Percentiles rank a stretch among this genome's conserved stretches.
Conservation (phyloP, 2,113 vertebrate genomes). For the Syngnathus typhle region DNA sequence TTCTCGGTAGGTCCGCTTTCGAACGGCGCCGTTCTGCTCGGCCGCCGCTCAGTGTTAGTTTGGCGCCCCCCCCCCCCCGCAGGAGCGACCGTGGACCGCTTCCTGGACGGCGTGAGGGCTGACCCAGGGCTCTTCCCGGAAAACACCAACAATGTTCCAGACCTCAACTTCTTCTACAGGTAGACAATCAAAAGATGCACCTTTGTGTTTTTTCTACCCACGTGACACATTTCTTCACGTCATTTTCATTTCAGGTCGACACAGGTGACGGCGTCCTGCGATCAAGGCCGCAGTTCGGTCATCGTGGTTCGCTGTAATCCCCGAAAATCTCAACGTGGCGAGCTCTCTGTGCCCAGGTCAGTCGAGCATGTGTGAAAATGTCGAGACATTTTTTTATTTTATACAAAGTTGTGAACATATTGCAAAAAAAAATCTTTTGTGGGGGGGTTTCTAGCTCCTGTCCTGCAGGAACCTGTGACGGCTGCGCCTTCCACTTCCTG, state of each 20-base stretch:
- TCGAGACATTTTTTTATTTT: too few relatives aligned
- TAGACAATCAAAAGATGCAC: constrained; percentile 42
- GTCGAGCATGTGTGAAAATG: too few relatives aligned
- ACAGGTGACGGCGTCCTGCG: constrained; percentile 80
- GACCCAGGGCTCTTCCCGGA: constrained; percentile 77
- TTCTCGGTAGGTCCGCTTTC: constrained; percentile 73
- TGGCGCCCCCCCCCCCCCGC: constrained; percentile 1
- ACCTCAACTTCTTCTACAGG: constrained; percentile 96
- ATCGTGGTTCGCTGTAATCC: constrained; percentile 83
- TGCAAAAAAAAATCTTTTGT: background rate
- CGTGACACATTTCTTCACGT: background rate
- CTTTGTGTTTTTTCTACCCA: background rate
- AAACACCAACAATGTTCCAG: constrained; percentile 69
- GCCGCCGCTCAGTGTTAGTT: background rate
- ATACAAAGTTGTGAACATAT: too few relatives aligned
- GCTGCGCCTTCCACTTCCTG: constrained; percentile 84
- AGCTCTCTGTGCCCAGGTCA: constrained; percentile 84
- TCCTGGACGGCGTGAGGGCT: constrained; percentile 74
- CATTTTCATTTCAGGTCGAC: constrained; percentile 69
- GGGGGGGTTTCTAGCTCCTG: constrained; percentile 68
- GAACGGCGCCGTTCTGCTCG: background rate
- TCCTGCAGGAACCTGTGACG: constrained; percentile 85
- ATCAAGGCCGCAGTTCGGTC: constrained; percentile 81
- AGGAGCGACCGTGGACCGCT: constrained; percentile 83
- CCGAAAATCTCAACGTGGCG: constrained; percentile 70